Base-by-base conservation (phyloP, 1,140 invertebrate species). In the Drosophila melanogaster region DNA sequence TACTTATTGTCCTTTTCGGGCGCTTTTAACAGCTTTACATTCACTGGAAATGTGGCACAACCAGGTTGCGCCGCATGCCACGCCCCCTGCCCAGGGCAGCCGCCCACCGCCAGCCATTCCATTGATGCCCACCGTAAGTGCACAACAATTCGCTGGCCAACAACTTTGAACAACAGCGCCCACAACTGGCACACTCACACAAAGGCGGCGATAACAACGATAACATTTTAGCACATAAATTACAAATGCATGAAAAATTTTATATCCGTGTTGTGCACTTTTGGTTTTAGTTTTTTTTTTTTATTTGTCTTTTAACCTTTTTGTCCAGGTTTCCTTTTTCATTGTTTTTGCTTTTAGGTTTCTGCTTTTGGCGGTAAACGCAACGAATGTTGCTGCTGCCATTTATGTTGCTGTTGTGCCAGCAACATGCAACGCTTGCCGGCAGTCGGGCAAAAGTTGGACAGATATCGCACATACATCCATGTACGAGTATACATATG, bases 161-260 rank as follows among this genome's bases (percentile, higher is more conserved):
- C 71, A 75, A 75, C 60, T 70, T 71, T 70, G 19, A 70, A 58
- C 53, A 59, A 55, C 55, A 40, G 22, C 44, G 17, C 12, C 44
- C 26, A 43, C 41, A 65, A 24, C 43, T 12, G 24, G 26, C 46
- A 33, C 54, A 67, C 75, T 51, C 40, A 77, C 69, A 86, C 78
- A 86, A 81, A 87, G 74, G 78, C 65, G 61, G 73, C 83, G 83
- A 86, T 86, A 86, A 86, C 83, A 86, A 87, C 83, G 83, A 86
- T 86, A 86, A 86, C 83, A 86, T 86, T 86, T 86, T 86, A 86
- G 83, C 83, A 86, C 83, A 86, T 86, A 87, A 86, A 86, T 86
- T 87, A 86, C 83, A 83, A 86, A 86, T 86, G 87, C 83, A 86
- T 86, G 83, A 79, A 86, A 86, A 86, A 86, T 87, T 87, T 81